phyloP scores from a whole-genome alignment of 2,113 vertebrate species.

The Indicator indicator region DNA sequence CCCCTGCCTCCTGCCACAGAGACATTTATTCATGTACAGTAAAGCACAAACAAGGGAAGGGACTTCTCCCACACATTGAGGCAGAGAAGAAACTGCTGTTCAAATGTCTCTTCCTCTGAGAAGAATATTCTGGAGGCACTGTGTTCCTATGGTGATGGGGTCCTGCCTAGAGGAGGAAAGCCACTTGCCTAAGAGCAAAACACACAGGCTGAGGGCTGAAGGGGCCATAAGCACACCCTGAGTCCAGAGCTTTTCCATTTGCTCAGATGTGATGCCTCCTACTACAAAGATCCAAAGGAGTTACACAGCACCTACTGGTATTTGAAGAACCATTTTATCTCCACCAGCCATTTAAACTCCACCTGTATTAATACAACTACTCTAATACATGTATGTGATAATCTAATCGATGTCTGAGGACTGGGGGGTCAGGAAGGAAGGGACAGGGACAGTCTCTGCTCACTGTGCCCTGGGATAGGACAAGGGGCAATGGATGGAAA shows the following conservation, averaged over 20 bases:
- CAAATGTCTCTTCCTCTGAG: neutral
- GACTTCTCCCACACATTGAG: neutral
- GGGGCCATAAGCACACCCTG: neutral
- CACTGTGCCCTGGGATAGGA: too few relatives aligned
- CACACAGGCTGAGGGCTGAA: neutral
- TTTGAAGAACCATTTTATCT: neutral
- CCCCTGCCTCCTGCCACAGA: neutral
- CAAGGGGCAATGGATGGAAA: too few relatives aligned
- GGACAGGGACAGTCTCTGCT: too few relatives aligned
- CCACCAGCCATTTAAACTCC: neutral
- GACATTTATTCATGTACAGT: rapidly evolving
- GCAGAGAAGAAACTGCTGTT: neutral
- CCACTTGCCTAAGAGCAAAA: neutral
- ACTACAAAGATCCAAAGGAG: neutral
- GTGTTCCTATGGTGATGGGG: neutral
- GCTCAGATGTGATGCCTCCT: rapidly evolving
- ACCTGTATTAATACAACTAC: neutral
- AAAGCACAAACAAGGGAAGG: neutral
- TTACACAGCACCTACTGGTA: neutral
- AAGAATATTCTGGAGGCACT: neutral
- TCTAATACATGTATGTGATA: too few relatives aligned
- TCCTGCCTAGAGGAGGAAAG: neutral
- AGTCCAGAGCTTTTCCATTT: neutral
- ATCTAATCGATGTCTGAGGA: too few relatives aligned
- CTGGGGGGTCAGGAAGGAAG: too few relatives aligned